A percentile compares a stretch with the other conserved stretches of the same genome.
Evolutionary conservation across 2,113 vertebrate species (phyloP).

Genomic region (Chlorodrepanis virens): DNA sequence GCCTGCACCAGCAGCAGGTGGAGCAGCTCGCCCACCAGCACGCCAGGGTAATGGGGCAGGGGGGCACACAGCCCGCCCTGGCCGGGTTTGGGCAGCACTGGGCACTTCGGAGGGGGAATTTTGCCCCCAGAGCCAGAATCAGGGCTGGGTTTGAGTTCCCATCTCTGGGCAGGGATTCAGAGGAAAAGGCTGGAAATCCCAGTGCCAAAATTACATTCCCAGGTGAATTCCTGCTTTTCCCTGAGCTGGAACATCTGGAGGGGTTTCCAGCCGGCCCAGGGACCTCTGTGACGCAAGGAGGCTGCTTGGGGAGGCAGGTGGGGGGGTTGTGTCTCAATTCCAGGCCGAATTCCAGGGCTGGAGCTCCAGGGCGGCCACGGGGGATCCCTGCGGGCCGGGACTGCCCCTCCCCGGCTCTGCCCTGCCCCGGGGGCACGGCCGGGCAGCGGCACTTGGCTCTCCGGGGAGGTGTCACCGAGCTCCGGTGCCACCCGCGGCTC

Average conservation of each 20-base stretch:
- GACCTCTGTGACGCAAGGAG: neutral
- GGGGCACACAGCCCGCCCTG: accelerated
- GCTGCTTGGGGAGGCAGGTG: neutral
- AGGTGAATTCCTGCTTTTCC: neutral
- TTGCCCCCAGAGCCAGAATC: neutral
- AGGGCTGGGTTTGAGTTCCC: neutral
- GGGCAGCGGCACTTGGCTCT: neutral
- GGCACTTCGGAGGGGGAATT: accelerated
- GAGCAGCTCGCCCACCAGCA: conserved; percentile 70
- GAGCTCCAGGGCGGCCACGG: neutral
- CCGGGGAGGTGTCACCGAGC: neutral
- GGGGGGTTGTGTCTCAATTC: neutral
- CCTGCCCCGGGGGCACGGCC: neutral
- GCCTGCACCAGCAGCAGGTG: conserved; percentile 81
- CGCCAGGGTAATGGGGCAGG: conserved; percentile 57
- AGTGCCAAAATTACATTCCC: neutral
- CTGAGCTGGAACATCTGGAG: neutral
- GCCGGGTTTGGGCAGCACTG: accelerated
- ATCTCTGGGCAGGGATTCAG: neutral
- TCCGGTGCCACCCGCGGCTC: neutral
- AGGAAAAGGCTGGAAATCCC: neutral
- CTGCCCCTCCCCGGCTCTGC: neutral
- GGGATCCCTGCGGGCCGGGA: neutral
- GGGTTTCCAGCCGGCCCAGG: neutral
- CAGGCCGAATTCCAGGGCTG: neutral